phyloP scores from a whole-genome alignment of 2,888 invertebrate species.

The Torymus texanus region DNA sequence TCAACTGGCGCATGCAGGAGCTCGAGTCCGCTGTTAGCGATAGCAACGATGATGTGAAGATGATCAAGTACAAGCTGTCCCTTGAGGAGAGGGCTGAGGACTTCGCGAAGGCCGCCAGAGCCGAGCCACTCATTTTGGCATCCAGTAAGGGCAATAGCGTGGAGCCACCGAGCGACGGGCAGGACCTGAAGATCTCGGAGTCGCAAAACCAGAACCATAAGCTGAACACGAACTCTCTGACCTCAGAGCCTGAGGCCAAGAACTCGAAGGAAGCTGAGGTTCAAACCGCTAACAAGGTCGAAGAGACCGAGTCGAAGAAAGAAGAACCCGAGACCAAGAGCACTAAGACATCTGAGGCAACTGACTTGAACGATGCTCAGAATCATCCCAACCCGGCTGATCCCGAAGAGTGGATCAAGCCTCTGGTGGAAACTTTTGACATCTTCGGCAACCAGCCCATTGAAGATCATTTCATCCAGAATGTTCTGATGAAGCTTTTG shows the following conservation, averaged over 20 bases:
- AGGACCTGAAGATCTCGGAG: constrained; percentile 51
- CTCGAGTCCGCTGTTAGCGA: constrained; percentile 53
- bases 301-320: background rate
- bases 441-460: constrained; percentile 55
- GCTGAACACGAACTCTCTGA: constrained; percentile 41
- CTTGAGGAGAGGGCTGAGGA: constrained; percentile 45
- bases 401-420: constrained; percentile 54
- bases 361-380: constrained; percentile 45
- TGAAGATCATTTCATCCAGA: constrained; percentile 51
- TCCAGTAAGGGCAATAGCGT: constrained; percentile 16
- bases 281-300: background rate
- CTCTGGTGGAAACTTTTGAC: constrained; percentile 52
- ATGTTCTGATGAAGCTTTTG: constrained; percentile 50
- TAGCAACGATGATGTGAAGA: constrained; percentile 52
- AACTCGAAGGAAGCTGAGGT: constrained; percentile 44
- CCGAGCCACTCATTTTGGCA: constrained; percentile 45
- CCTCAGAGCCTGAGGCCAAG: constrained; percentile 19
- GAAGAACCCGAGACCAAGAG: constrained; percentile 14
- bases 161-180: constrained; percentile 23
- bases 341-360: constrained; percentile 13
- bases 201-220: constrained; percentile 52
- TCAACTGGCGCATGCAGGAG: constrained; percentile 55
- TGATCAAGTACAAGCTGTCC: constrained; percentile 52
- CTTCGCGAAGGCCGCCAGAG: constrained; percentile 33
- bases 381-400: constrained; percentile 53